Evolutionary conservation across 2,797 vertebrate species (phyloP).

Genomic region (Hybognathus amarus): DNA sequence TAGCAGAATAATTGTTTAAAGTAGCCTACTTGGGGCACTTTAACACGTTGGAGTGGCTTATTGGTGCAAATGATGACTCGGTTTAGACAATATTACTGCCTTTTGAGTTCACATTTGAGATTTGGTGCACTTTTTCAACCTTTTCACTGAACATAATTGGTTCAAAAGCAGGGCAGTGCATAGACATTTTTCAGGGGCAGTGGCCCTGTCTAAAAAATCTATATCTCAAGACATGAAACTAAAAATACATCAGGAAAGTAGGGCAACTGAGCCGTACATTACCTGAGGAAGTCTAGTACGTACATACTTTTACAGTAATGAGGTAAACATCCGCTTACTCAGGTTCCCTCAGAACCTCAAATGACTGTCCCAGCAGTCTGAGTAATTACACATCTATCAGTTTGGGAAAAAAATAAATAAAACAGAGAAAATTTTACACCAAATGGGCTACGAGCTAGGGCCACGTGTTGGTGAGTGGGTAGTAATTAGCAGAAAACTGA

Average conservation of each 20-base stretch:
- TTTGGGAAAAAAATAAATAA: conserved; percentile 36
- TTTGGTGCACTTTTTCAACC: neutral
- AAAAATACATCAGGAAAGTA: neutral
- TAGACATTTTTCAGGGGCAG: neutral
- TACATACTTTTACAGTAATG: conserved; percentile 18
- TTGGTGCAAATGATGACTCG: no score
- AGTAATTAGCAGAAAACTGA: conserved; percentile 73
- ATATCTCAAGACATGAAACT: conserved; percentile 8
- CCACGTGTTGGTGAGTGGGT: conserved; percentile 51
- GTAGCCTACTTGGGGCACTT: no score
- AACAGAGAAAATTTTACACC: conserved; percentile 23
- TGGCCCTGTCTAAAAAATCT: neutral
- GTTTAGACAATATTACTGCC: no score
- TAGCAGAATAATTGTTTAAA: no score
- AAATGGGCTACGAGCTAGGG: conserved; percentile 1
- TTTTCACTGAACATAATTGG: neutral
- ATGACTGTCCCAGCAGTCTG: neutral
- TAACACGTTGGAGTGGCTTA: no score
- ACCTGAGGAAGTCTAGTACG: neutral
- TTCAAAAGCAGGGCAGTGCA: neutral
- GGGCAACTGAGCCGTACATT: neutral
- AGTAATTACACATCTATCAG: neutral
- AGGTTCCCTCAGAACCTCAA: neutral
- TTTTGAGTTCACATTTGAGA: neutral
- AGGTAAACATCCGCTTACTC: conserved; percentile 24